Evolutionary conservation across 2,113 vertebrate genomes (phyloP), one percentile per base, ranked within the genome.

Genomic region (Spizaetus ornatus): DNA sequence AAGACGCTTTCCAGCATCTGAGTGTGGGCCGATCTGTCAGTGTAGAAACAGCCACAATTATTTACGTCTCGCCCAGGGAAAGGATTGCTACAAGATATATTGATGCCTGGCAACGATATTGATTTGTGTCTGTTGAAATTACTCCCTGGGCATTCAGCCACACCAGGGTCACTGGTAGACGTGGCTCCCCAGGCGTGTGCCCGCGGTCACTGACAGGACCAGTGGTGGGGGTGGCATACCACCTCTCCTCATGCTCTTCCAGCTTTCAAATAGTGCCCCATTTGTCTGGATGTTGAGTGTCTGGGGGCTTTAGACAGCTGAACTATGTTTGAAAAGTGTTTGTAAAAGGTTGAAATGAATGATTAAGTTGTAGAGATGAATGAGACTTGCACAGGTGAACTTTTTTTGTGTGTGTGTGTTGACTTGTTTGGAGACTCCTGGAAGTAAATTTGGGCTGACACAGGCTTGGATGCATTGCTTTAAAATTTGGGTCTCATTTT

Each of bases 171-270:
- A 27, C 3, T 42, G 59, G 26, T 77, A 70, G 36, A 42, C 1
- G 1, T 55, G 19, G 1, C 13, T 82, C 9, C 16, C 15, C 69
- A 47, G 52, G 5, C 1, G 0, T 45, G 19, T 1, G 4, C 3
- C 11, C 1, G 1, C 1, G 3, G 13, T 5, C 1, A 1, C 74
- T 70, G 26, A 13, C 4, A 3, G 32, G 20, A 55, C 17, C 2
- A 2, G 6, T 7, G 38, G 13, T 23, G 25, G 7, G 8, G 11
- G 29, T 52, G n/a, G 17, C 27, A 38, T 58, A 16, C 0, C 3
- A 3, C 43, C 47, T 31, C 38, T 74, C 9, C 45, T 86, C 31
- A 61, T 26, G 17, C 4, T 9, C 11, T 93, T 50, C 18, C 22
- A 77, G 10, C 16, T 69, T 63, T 72, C 63, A 70, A 32, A 12